Evolutionary conservation across 2,113 vertebrate genomes (phyloP), one percentile per base, ranked within the genome.

Genomic region (Hypanus sabinus): DNA sequence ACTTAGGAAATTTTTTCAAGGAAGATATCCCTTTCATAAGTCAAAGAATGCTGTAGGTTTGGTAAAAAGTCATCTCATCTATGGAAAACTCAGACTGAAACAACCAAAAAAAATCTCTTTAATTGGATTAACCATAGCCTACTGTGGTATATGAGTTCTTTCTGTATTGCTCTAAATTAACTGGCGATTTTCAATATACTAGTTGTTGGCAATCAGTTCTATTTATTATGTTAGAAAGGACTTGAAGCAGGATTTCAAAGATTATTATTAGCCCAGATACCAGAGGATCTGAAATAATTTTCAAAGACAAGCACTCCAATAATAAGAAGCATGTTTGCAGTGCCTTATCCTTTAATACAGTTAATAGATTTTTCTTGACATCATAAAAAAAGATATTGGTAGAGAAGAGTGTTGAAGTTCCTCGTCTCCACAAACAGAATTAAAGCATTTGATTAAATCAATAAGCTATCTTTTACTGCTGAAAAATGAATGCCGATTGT

Each of bases 381-480:
- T 73, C 38, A 55, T 73, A 38, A 27, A 33, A 73, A 93, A 20
- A 93, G 70, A 93, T 93, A 73, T 55, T 93, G 91, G 55, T 93
- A 75, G 73, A 93, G 91, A 38, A 93, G 91, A 30, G 46, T 93
- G 68, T 93, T 73, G 70, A 6, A 71, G 68, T 93, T 68, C 20
- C 46, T 70, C 20, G 90, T 73, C 33, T 93, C 68, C 36, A 46
- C 90, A 73, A 68, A 93, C 70, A 93, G 90, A 93, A 93, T 73
- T 93, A 73, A 71, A 75, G 38, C 68, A 73, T 73, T 75, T 93
- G 91, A 73, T 55, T 68, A 91, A 91, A 91, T 91, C 88, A 91
- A 91, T 91, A 91, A 68, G 18, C 62, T 91, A 62, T 91, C 60
- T 91, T 70, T 18, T 36, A 70, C 62, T 55, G 27, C 10, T 75